A percentile compares a stretch with the other conserved stretches of the same genome.
phyloP scores from a whole-genome alignment of 2,113 vertebrate genomes.

The Bettongia penicillata region DNA sequence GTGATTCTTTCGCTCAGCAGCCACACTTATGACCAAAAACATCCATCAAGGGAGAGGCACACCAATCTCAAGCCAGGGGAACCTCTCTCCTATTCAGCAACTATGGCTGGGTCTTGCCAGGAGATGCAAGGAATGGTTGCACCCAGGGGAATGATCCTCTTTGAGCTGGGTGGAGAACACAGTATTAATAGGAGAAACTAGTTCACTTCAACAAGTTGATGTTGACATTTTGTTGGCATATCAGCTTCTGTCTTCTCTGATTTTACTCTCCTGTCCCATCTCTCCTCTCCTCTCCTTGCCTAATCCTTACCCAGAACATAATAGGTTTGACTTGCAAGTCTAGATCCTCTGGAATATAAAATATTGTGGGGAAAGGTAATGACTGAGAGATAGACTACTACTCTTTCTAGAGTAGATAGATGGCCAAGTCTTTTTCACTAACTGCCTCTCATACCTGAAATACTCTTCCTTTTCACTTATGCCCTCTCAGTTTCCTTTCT shows the following conservation, averaged over 20 bases:
- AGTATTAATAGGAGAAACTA: not conserved
- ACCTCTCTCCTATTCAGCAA: not conserved
- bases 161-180: not conserved
- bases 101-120: not conserved
- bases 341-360: not conserved
- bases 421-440: not conserved
- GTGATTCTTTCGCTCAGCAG: not conserved
- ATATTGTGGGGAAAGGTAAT: not conserved
- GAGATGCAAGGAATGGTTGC: not conserved
- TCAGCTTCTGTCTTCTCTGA: not conserved
- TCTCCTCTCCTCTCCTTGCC: not conserved
- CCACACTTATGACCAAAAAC: not conserved
- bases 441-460: not conserved
- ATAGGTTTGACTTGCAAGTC: not conserved
- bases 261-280: not conserved
- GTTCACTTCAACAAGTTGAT: not conserved
- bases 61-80: not conserved
- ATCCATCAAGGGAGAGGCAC: not conserved
- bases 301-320: not conserved
- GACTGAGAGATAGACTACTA: not conserved
- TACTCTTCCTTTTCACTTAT: not conserved
- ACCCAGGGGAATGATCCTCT: not conserved
- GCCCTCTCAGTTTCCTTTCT: not conserved
- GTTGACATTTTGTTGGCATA: not conserved
- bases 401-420: not conserved